Evolutionary conservation across 2,797 vertebrate genomes (phyloP), one percentile per base, ranked within the genome.

Genomic region (Clarias platycephalus): DNA sequence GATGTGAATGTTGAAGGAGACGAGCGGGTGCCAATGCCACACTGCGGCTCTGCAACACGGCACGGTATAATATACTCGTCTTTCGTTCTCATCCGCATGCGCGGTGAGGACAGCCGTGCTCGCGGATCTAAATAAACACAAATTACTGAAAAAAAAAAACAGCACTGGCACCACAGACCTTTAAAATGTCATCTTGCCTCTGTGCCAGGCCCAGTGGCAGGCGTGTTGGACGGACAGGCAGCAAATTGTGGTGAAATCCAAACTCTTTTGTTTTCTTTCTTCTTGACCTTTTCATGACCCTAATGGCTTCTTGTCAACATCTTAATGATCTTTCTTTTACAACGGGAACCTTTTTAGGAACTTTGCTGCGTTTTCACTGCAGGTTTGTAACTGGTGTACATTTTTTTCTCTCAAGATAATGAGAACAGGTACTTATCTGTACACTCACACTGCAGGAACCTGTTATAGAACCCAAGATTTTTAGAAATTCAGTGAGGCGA

Each of bases 111-210:
- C 82, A 80, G 87, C 86, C 87, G 85, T 80, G 88, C 85, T 88
- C 83, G 81, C 57, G 87, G 93, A 91, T 93, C 87, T 91, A 93
- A 95, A 93, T 92, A 91, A 92, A 93, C 86, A 93, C 86, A 91
- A 89, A 92, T 91, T 88, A 89, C 84, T 89, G 91, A 92, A 87
- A 88, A 89, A 83, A 90, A 83, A 90, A 83, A 64, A 70, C 49
- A 92, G 90, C 88, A 90, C 83, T 89, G 82, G 89, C 86, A 89
- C 87, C 89, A 74, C 72, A 84, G 86, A 88, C 85, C 88, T 87
- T 91, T 55, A 37, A 68, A 81, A 81, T 20, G 44, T n/a, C 77
- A 26, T 79, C 28, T 10, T 12, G 44, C 37, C 24, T 79, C 24
- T 26, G 5, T 8, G 22, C 12, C 77, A 63, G 44, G 9, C 24